Base-by-base conservation (phyloP, 2,113 vertebrate genomes). In the Sphyrna mokarran region DNA sequence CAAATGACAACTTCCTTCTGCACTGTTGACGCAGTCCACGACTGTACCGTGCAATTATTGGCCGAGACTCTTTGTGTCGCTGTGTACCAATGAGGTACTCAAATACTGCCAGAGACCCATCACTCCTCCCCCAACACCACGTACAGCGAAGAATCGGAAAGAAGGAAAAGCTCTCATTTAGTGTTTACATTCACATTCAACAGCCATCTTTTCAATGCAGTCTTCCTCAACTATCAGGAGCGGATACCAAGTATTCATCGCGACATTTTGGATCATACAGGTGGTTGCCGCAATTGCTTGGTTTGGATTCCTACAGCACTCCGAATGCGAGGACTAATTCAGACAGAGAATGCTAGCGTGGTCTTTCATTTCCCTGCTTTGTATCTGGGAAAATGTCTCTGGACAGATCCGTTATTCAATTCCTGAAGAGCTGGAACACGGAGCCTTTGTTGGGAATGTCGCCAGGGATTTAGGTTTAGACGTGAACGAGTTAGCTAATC, bases 311-410 rank as follows among this genome's bases (percentile, higher is more conserved):
- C 22, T 23, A 54, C 94, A 18, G 68, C 94, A 54, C 66, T 95
- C 94, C 94, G 94, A 95, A 95, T 95, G 94, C 68, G 26, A 43
- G 69, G 94, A 95, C 69, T 95, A 95, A 72, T 72, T 95, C 94
- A 66, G 94, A 95, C 94, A 95, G 94, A 95, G 94, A 95, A 95
- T 95, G 94, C 94, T 72, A 95, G 26, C 69, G 94, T 95, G 94
- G 94, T 76, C 94, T 72, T 95, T 95, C 29, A 48, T 95, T 76
- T 95, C 48, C 94, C 94, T 95, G 94, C 69, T 95, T 95, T 95
- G 94, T 70, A 43, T 72, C 68, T 95, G 94, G 68, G 13, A 95
- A 54, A 26, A 95, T 54, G 94, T 76, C 94, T 95, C 94, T 70
- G 94, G 94, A 70, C 94, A 95, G 94, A 95, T 95, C 94, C 94